Evolutionary conservation across 2,888 invertebrate genomes (phyloP), one percentile per base, ranked within the genome.

Genomic region (Pteria penguin): DNA sequence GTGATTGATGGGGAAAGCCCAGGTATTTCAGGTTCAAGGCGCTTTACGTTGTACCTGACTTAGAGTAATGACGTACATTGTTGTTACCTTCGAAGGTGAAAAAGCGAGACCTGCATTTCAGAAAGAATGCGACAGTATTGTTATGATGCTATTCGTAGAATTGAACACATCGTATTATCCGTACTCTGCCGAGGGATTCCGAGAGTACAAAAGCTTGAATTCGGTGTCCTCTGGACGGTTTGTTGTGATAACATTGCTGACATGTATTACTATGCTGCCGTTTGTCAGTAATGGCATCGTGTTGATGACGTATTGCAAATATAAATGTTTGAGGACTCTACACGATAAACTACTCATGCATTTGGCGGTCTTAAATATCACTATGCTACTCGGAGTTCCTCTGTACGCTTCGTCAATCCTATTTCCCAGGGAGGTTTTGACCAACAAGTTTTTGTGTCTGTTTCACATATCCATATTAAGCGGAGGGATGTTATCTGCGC

Each of bases 321-420:
- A 57, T 26, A 62, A 55, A 26, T 76, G 76, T 62, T 45, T 76
- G 18, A 26, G 76, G 32, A 68, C 63, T 5, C 33, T 68, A 22
- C 76, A 76, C 27, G 76, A 76, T 22, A 66, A 72, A n/a, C 54
- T 76, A 22, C 45, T 72, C 5, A 76, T 76, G 26, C 60, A 67
- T 36, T 22, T 76, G 31, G 72, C 76, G n/a, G 27, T 62, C 62
- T 61, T 72, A n/a, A 76, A 76, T 24, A 57, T 76, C n/a, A 58
- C 72, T 18, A 76, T 63, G n/a, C 45, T 66, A 1, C 27, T 63
- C 45, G 63, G 76, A n/a, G 72, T 76, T 27, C 72, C 76, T 4
- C 72, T 76, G 32, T 76, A 72, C 61, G 60, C 69, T 18, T 63
- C 72, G 1, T 72, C 72, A 1, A 54, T 71, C 8, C 26, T 69